phyloP scores from a whole-genome alignment of 2,888 invertebrate genomes.

The Alviniconcha strummeri region DNA sequence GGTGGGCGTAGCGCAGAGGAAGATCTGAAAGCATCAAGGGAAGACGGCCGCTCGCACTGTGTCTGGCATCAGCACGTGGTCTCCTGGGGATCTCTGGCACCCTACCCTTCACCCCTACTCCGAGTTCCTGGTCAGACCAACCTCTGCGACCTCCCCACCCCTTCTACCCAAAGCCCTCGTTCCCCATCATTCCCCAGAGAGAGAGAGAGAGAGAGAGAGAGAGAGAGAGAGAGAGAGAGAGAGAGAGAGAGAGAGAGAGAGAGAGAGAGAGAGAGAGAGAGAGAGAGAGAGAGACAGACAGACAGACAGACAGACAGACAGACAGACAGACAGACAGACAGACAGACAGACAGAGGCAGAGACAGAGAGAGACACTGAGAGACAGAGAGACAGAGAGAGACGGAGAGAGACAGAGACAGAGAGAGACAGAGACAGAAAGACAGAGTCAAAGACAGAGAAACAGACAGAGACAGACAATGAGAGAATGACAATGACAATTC shows the following conservation, averaged over 20 bases:
- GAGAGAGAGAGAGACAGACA: background rate
- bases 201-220: background rate
- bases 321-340: background rate
- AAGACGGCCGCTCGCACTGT: background rate
- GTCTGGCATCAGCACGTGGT: background rate
- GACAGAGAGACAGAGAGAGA: background rate
- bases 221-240: background rate
- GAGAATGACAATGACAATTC: no score
- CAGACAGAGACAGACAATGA: background rate
- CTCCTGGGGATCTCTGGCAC: background rate
- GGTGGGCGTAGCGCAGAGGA: no score
- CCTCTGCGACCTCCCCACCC: no score
- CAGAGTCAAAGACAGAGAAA: background rate
- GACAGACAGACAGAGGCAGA: background rate
- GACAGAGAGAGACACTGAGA: background rate
- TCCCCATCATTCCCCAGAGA: background rate
- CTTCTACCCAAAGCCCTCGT: no score
- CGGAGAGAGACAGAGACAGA: background rate
- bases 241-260: background rate
- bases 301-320: background rate
- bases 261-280: slow-evolving; percentile 4
- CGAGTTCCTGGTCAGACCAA: no score
- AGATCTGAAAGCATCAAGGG: no score
- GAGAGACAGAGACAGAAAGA: background rate
- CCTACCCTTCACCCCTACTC: no score